These are phyloP conservation scores for Leptopilina myrica DNA, from an alignment of 2,888 invertebrate species.

Conservation along the genomic window DNA sequence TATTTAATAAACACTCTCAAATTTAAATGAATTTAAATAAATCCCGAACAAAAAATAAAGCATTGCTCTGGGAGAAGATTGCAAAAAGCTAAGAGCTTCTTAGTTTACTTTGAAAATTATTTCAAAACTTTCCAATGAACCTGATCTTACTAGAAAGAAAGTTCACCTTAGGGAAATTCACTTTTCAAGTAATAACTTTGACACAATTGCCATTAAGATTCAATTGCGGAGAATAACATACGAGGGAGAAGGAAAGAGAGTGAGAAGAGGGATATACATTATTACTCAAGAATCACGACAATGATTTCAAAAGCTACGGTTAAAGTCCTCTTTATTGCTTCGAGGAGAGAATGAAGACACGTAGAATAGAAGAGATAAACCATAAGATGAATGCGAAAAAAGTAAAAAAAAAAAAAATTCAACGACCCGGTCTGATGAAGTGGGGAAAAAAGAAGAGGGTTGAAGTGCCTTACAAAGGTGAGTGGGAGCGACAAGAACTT, in stretches of 20 bases:
- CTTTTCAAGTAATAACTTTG: conserved; percentile 1
- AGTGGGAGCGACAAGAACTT: conserved; percentile 48
- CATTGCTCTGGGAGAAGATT: no score
- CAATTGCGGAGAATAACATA: not conserved
- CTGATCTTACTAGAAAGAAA: not conserved
- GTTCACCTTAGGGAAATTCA: conserved; percentile 16
- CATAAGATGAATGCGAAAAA: conserved; percentile 43
- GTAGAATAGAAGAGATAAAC: conserved; percentile 42
- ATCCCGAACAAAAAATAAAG: no score
- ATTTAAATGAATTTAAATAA: no score
- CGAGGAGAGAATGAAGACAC: conserved; percentile 31
- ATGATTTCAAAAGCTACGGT: conserved; percentile 2
- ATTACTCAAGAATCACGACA: conserved; percentile 41
- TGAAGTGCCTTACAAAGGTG: conserved; percentile 42
- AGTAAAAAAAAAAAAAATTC: not conserved
- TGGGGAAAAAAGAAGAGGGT: conserved; percentile 41
- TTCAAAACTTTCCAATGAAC: not conserved
- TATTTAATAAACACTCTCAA: no score
- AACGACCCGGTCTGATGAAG: conserved; percentile 32
- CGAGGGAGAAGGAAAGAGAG: not conserved
- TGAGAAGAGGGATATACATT: not conserved
- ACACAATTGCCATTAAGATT: not conserved
- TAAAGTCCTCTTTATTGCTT: conserved; percentile 36
- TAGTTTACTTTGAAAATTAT: not conserved
- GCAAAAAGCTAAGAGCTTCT: no score